A percentile compares a stretch with the other conserved stretches of the same genome.
These are phyloP conservation scores for Saguinus imperator DNA, from an alignment of 2,113 vertebrate species.

Conservation along the genomic window DNA sequence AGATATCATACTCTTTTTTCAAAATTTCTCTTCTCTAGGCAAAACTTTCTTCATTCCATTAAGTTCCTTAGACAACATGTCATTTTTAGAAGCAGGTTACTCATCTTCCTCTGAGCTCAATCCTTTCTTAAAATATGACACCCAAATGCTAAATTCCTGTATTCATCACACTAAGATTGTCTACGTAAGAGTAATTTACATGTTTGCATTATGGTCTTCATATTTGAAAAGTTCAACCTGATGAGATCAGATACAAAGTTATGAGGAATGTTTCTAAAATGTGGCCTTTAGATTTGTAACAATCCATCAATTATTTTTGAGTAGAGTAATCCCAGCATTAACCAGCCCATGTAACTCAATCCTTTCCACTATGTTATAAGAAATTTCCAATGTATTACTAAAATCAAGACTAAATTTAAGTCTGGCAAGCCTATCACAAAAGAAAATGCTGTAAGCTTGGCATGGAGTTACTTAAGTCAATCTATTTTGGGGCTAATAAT, in stretches of 20 bases:
- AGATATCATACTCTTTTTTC: neutral
- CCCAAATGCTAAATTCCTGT: neutral
- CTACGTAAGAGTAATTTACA: neutral
- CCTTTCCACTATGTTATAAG: neutral
- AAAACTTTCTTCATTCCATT: neutral
- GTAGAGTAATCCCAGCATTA: neutral
- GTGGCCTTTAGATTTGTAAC: neutral
- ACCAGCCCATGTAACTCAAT: neutral
- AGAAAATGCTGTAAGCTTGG: neutral
- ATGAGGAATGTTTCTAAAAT: neutral
- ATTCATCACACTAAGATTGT: neutral
- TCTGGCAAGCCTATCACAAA: neutral
- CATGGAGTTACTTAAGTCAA: neutral
- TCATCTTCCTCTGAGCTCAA: neutral
- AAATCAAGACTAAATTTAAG: neutral
- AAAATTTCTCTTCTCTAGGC: neutral
- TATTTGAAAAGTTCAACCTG: neutral
- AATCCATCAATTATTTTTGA: neutral
- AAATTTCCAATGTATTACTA: neutral
- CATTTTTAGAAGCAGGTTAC: neutral
- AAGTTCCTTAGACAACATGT: neutral
- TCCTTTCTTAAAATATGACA: neutral
- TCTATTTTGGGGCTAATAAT: neutral
- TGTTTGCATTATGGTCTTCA: neutral
- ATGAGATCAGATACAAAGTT: neutral